Percentiles rank a stretch among this genome's conserved stretches.
These are phyloP conservation scores for Taenaris catops DNA, from an alignment of 2,888 invertebrate species.

Conservation along the genomic window DNA sequence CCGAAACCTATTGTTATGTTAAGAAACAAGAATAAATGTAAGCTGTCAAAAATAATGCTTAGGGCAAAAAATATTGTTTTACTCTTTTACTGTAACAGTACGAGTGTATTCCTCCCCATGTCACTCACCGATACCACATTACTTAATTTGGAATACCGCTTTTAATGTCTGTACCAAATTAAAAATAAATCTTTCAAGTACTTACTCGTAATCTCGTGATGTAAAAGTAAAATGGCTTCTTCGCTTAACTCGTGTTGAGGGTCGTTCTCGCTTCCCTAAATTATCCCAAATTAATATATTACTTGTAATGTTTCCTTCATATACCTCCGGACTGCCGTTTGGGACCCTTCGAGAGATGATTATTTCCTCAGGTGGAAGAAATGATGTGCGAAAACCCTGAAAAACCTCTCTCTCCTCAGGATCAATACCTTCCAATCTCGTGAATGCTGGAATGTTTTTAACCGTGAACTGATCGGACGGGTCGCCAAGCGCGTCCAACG, in stretches of 20 bases:
- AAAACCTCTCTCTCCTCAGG: constrained; percentile 80
- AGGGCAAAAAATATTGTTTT: too few relatives aligned
- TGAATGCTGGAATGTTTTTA: constrained; percentile 56
- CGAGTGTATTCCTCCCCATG: too few relatives aligned
- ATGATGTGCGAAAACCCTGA: constrained; percentile 82
- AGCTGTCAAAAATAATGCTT: too few relatives aligned
- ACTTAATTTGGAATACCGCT: too few relatives aligned
- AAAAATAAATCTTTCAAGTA: constrained; percentile 13
- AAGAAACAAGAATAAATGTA: too few relatives aligned
- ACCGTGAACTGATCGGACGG: constrained; percentile 54
- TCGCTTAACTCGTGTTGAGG: constrained; percentile 51
- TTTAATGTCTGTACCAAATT: too few relatives aligned
- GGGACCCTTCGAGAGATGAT: constrained; percentile 49
- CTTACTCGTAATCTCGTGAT: constrained; percentile 54
- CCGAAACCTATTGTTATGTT: too few relatives aligned
- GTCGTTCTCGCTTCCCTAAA: constrained; percentile 29
- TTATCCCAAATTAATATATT: constrained; percentile 48
- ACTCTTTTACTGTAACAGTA: too few relatives aligned
- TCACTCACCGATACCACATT: too few relatives aligned
- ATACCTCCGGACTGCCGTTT: constrained; percentile 32
- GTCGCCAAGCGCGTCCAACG: constrained; percentile 46
- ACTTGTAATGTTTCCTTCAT: constrained; percentile 47
- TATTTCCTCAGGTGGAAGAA: constrained; percentile 76
- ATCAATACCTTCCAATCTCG: constrained; percentile 55
- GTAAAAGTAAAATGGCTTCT: constrained; percentile 47